phyloP scores from a whole-genome alignment of 2,113 vertebrate species.

The Fregetta grallaria region DNA sequence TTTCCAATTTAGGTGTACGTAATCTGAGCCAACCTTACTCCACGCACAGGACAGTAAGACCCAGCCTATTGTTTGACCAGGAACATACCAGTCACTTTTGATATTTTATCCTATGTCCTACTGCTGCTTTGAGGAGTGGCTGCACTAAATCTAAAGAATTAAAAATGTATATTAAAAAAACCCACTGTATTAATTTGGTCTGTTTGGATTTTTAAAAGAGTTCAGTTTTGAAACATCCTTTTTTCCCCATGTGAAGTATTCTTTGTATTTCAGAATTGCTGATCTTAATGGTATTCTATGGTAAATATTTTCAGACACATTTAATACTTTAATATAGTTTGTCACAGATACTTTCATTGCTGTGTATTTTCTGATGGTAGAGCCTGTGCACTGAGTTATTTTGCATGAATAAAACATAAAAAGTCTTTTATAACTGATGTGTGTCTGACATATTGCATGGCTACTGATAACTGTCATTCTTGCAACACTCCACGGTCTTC shows the following conservation, averaged over 20 bases:
- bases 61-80: neutral
- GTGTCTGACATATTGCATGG: neutral
- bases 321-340: neutral
- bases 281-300: neutral
- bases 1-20: neutral
- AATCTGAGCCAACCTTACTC: neutral
- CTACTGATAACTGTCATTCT: neutral
- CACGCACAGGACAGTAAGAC: neutral
- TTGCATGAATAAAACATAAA: constrained; percentile 55
- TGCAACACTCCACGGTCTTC: neutral
- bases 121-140: neutral
- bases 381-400: neutral
- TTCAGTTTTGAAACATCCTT: neutral
- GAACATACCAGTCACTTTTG: neutral
- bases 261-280: neutral
- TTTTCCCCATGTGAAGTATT: neutral
- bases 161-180: neutral
- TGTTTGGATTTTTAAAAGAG: neutral
- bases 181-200: neutral
- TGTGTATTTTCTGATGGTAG: neutral
- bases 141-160: neutral
- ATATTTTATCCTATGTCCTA: neutral
- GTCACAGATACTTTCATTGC: neutral
- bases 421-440: neutral
- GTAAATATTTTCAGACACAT: neutral